These are phyloP conservation scores for Gobius niger DNA, from an alignment of 2,113 vertebrate genomes.

Conservation along the genomic window DNA sequence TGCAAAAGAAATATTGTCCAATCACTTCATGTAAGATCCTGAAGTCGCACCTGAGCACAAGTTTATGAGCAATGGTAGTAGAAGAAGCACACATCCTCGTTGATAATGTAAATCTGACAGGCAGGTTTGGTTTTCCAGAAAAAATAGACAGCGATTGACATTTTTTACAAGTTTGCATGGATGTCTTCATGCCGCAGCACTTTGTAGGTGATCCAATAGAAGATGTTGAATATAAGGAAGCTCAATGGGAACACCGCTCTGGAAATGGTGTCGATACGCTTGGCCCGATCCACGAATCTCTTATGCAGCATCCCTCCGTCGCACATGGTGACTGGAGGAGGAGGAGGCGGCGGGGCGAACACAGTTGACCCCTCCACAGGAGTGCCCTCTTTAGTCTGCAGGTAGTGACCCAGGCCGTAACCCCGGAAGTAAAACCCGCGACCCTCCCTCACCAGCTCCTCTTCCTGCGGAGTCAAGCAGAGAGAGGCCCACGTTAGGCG, in stretches of 20 bases:
- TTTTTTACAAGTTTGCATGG: slow-evolving; percentile 76
- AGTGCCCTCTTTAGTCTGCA: slow-evolving; percentile 79
- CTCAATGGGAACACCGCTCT: slow-evolving; percentile 88
- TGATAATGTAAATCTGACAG: slow-evolving; percentile 61
- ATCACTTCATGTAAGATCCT: slow-evolving; percentile 49
- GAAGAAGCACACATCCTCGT: slow-evolving; percentile 39
- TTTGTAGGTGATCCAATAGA: slow-evolving; percentile 95
- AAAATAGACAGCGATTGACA: slow-evolving; percentile 26
- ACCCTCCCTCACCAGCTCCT: slow-evolving; percentile 82
- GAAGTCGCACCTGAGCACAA: slow-evolving; percentile 71
- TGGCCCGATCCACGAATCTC: slow-evolving; percentile 84
- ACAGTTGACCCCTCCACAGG: slow-evolving; percentile 70
- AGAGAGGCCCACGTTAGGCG: slow-evolving; percentile 49
- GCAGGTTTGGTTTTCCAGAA: slow-evolving; percentile 66
- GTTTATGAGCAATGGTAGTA: slow-evolving; percentile 42
- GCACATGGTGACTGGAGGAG: slow-evolving; percentile 53
- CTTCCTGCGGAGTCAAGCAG: slow-evolving; percentile 73
- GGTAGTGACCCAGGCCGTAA: slow-evolving; percentile 85
- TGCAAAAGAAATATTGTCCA: slow-evolving; percentile 20
- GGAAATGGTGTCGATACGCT: slow-evolving; percentile 91
- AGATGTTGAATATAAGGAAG: slow-evolving; percentile 93
- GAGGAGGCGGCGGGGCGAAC: slow-evolving; percentile 60
- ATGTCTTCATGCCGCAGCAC: slow-evolving; percentile 88
- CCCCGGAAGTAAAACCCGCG: slow-evolving; percentile 85
- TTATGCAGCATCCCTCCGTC: slow-evolving; percentile 76